Conservation (phyloP, 2,113 vertebrate species). For the Vanacampus margaritifer region DNA sequence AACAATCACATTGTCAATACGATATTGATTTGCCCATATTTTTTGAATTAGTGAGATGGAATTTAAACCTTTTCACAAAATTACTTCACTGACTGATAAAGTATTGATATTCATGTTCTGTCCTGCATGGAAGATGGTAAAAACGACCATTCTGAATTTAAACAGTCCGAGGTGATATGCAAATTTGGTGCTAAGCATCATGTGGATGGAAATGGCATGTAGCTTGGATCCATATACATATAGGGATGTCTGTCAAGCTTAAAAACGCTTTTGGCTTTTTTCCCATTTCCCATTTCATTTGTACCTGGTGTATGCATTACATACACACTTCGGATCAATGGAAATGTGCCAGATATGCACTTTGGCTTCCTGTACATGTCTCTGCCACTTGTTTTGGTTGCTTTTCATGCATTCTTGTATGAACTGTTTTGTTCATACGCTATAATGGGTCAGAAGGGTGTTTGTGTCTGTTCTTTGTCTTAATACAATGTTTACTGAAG, state of each 20-base stretch:
- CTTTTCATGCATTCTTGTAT: neutral
- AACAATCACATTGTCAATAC: neutral
- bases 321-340: neutral
- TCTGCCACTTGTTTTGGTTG: neutral
- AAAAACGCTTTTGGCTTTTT: slow-evolving; percentile 5
- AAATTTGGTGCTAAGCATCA: neutral
- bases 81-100: neutral
- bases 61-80: neutral
- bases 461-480: neutral
- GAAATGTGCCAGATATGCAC: slow-evolving; percentile 4
- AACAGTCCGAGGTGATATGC: neutral
- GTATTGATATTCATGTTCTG: neutral
- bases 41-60: neutral
- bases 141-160: neutral
- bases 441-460: neutral
- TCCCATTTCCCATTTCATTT: slow-evolving; percentile 6
- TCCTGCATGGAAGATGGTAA: neutral
- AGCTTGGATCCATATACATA: neutral
- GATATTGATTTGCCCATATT: neutral
- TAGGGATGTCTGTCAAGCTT: neutral
- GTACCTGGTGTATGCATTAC: neutral
- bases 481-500: too few species aligned
- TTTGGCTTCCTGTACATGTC: neutral
- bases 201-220: neutral
- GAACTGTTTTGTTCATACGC: neutral